Evolutionary conservation across 2,797 vertebrate genomes (phyloP), one percentile per base, ranked within the genome.

Genomic region (Steatocranus sp.): DNA sequence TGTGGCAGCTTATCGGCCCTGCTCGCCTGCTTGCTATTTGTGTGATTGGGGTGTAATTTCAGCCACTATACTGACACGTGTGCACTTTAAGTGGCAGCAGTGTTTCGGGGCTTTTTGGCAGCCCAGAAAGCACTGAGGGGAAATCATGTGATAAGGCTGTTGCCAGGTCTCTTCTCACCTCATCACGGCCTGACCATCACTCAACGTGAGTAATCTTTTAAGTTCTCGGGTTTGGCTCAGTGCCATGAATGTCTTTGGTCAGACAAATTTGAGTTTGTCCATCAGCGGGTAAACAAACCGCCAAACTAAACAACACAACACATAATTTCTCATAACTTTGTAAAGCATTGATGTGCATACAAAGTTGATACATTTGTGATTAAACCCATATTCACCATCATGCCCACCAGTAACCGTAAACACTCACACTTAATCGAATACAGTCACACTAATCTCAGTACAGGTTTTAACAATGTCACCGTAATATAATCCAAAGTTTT

Each of bases 21-120:
- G 80, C 20, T 76, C 15, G 54, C 46, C 90, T 81, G 66, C 51
- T 77, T 87, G 84, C 92, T 94, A 92, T 94, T 92, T 92, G 88
- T 81, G 93, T 90, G 78, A 94, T 93, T 80, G 88, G 90, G 89
- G 86, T 94, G 93, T 94, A 92, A 94, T 95, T 96, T 93, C 93
- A 95, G 79, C 83, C 91, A 32, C 75, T 80, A 25, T 82, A 53
- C 75, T 30, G 78, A 87, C 25, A 54, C 12, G 73, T 76, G 81
- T 68, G 80, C 83, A 75, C 90, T 89, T 92, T 43, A 88, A 83
- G 80, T 49, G 84, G 53, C 38, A 3, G 25, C 79, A 15, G 68
- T 73, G 83, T 91, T 91, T 84, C 76, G 20, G 81, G 34, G 73
- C 30, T 81, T 86, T 88, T 86, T 88, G 91, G 85, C 86, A 88